Evolutionary conservation across 2,888 invertebrate species (phyloP), one percentile per base, ranked within the genome.

Genomic region (Synergus japonicus): DNA sequence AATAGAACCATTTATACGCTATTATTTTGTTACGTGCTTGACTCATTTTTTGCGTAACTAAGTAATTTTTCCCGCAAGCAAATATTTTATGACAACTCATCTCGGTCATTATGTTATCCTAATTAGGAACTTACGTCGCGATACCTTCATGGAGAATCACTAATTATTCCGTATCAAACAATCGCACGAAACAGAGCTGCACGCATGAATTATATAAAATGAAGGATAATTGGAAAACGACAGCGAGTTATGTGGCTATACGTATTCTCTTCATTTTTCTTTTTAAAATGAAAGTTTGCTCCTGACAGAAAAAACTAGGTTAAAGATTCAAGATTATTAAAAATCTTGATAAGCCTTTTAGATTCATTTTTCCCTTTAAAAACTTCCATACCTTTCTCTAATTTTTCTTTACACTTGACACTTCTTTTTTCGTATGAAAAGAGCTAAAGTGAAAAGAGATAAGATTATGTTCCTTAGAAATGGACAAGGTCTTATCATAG

Each of bases 221-320:
- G 18, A 60, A 18, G 22, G 60, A 60, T 60, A 12, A 60, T 22
- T 22, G 22, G 9, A 60, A 18, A 60, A 60, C 29, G 29, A 29
- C 4, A 60, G 22, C 54, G 54, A 54, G 54, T 54, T 54, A 54
- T 60, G 60, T 10, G 60, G 60, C 60, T 60, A 22, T 60, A 22
- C 4, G 0, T 22, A 22, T 60, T 60, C 54, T 54, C 54, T n/a
- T 18, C 54, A 54, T 9, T n/a, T 54, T 54, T 54, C n/a, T 2
- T 54, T 54, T 54, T n/a, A 54, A n/a, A n/a, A n/a, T n/a, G 54
- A 54, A 54, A 54, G 54, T 54, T 54, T n/a, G 54, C 54, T 54
- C n/a, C 29, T 29, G 29, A 29, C 46, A 46, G 46, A 46, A 46
- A 46, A 46, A 10, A 12, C 12, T 10, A 46, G 12, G 46, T 46